Evolutionary conservation across 1,140 invertebrate species (phyloP).

Genomic region (Apis florea): DNA sequence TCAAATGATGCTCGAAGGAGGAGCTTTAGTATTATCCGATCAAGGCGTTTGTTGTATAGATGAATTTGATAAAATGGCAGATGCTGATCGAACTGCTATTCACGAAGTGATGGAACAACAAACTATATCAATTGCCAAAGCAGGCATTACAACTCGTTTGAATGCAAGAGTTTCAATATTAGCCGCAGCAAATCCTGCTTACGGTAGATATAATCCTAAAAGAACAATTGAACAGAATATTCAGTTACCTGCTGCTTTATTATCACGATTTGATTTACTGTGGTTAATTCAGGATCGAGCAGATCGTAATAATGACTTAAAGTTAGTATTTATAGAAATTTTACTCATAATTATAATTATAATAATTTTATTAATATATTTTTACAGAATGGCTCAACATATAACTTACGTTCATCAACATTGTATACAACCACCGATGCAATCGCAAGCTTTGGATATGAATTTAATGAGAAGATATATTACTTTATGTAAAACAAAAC

Average conservation of each 20-base stretch:
- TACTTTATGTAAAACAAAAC: conserved; percentile 92
- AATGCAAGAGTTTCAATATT: conserved; percentile 98
- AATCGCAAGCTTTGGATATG: conserved; percentile 93
- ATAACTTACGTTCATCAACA: conserved; percentile 99
- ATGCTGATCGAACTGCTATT: conserved; percentile 96
- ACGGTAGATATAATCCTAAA: conserved; percentile 98
- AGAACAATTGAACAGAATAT: conserved; percentile 98
- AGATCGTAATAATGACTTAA: conserved; percentile 95
- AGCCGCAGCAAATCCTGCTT: conserved; percentile 99
- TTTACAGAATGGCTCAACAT: conserved; percentile 93
- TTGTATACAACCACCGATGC: conserved; percentile 90
- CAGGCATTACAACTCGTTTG: conserved; percentile 98
- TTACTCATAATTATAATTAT: background rate
- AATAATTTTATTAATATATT: conserved; percentile 19
- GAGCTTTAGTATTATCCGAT: conserved; percentile 98
- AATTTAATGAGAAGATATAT: conserved; percentile 96
- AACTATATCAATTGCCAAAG: conserved; percentile 99
- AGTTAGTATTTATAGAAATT: conserved; percentile 73
- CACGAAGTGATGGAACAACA: conserved; percentile 99
- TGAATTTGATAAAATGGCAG: conserved; percentile 99
- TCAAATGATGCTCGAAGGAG: conserved; percentile 98
- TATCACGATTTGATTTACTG: conserved; percentile 98
- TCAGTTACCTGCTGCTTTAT: conserved; percentile 97
- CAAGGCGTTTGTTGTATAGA: conserved; percentile 99
- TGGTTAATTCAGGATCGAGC: conserved; percentile 99